Evolutionary conservation across 2,113 vertebrate species (phyloP).

Genomic region (Lathamus discolor): DNA sequence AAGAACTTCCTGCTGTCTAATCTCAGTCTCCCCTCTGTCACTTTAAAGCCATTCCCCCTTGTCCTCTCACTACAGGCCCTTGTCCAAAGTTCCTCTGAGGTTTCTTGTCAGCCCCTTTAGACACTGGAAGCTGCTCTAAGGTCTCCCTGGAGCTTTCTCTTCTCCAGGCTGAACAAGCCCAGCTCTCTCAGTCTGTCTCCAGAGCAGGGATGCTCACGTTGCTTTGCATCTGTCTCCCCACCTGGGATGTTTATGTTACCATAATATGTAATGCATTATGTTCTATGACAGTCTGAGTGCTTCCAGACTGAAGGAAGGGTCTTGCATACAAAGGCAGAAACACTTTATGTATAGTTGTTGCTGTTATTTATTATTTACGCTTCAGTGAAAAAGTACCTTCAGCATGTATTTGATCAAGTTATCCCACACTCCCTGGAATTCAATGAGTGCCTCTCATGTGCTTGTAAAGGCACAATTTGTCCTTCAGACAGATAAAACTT

Average conservation of each 20-base stretch:
- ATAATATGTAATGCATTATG: background rate
- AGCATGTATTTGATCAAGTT: background rate
- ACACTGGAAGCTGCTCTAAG: background rate
- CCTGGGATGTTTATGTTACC: background rate
- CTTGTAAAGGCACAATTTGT: background rate
- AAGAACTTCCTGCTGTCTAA: background rate
- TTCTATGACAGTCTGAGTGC: background rate
- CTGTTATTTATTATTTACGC: slow-evolving; percentile 35
- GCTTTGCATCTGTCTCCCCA: background rate
- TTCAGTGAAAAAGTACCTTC: background rate
- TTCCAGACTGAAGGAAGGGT: background rate
- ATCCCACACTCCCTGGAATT: background rate
- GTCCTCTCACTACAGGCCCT: background rate
- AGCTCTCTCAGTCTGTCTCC: background rate
- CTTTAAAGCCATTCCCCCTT: background rate
- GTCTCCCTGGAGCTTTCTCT: background rate
- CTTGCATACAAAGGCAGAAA: background rate
- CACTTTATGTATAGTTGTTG: background rate
- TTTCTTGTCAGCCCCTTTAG: background rate
- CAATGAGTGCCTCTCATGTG: background rate
- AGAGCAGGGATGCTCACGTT: background rate
- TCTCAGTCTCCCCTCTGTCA: background rate
- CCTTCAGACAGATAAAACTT: slow-evolving; percentile 12
- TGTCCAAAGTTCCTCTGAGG: background rate
- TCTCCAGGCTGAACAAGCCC: background rate